phyloP scores from a whole-genome alignment of 92 coral and sea anemone genomes.

The Zoanthus sociatus region DNA sequence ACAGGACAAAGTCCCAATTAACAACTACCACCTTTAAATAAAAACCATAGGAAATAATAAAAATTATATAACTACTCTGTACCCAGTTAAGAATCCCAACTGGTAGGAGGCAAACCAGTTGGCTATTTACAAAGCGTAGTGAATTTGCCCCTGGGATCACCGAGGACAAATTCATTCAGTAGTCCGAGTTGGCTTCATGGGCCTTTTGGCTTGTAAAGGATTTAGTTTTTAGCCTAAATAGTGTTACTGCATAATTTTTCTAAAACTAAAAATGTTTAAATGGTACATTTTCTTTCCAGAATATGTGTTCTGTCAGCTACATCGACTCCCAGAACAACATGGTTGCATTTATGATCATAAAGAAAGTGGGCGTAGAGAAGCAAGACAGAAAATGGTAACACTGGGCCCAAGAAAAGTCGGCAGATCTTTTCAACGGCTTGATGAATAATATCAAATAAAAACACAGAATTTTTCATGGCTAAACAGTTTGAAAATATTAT shows the following conservation, averaged over 20 bases:
- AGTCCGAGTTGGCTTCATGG: too few relatives aligned
- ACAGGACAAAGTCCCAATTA: too few relatives aligned
- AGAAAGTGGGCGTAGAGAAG: constrained; percentile 88
- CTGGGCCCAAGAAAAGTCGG: constrained; percentile 90
- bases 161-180: too few relatives aligned
- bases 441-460: constrained; percentile 58
- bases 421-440: constrained; percentile 91
- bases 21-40: too few relatives aligned
- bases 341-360: constrained; percentile 87
- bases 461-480: background rate
- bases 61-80: too few relatives aligned
- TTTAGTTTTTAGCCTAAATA: too few relatives aligned
- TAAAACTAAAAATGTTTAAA: background rate
- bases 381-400: constrained; percentile 87
- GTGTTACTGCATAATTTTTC: background rate
- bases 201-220: too few relatives aligned
- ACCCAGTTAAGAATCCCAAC: too few relatives aligned
- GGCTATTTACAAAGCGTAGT: too few relatives aligned
- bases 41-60: too few relatives aligned
- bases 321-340: constrained; percentile 91
- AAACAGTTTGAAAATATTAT: constrained; percentile 2
- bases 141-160: too few relatives aligned
- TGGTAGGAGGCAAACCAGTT: too few relatives aligned
- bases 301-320: constrained; percentile 88
- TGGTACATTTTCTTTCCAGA: constrained; percentile 47